These are phyloP conservation scores for Pandemis cinnamomeana DNA, from an alignment of 2,888 invertebrate species.

Conservation along the genomic window DNA sequence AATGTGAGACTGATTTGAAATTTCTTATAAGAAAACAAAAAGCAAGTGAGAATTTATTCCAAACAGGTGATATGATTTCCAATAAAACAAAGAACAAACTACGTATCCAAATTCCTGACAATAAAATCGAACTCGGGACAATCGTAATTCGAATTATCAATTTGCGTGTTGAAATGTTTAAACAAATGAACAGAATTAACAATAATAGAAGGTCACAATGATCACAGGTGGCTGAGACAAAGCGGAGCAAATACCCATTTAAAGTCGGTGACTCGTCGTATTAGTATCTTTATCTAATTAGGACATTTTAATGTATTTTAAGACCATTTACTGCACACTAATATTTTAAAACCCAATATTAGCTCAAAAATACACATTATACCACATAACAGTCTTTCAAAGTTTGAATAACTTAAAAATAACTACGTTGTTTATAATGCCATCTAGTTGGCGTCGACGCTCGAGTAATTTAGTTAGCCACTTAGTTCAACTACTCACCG, in stretches of 20 bases:
- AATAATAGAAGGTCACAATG: slow-evolving; percentile 57
- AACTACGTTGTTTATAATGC: slow-evolving; percentile 51
- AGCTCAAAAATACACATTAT: neutral
- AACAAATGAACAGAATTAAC: slow-evolving; percentile 51
- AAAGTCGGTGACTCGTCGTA: slow-evolving; percentile 33
- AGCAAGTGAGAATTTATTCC: neutral
- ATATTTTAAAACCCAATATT: neutral
- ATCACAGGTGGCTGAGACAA: slow-evolving; percentile 60
- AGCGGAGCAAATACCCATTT: slow-evolving; percentile 53
- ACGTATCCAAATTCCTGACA: neutral
- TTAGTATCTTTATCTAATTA: slow-evolving; percentile 24
- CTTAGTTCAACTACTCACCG: slow-evolving; percentile 66
- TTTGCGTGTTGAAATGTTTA: slow-evolving; percentile 49
- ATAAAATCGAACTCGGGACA: neutral
- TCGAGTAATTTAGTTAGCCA: slow-evolving; percentile 48
- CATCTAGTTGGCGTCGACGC: slow-evolving; percentile 66
- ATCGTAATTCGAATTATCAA: slow-evolving; percentile 11
- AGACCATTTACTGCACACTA: neutral
- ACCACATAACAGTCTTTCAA: neutral
- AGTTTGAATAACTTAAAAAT: neutral
- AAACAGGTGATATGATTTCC: neutral
- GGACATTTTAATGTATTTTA: neutral
- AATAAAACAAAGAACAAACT: neutral
- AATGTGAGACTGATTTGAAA: neutral
- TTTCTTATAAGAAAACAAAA: neutral